Evolutionary conservation across 2,888 invertebrate species (phyloP), one percentile per base, ranked within the genome.

Genomic region (Epicampocera succincta): DNA sequence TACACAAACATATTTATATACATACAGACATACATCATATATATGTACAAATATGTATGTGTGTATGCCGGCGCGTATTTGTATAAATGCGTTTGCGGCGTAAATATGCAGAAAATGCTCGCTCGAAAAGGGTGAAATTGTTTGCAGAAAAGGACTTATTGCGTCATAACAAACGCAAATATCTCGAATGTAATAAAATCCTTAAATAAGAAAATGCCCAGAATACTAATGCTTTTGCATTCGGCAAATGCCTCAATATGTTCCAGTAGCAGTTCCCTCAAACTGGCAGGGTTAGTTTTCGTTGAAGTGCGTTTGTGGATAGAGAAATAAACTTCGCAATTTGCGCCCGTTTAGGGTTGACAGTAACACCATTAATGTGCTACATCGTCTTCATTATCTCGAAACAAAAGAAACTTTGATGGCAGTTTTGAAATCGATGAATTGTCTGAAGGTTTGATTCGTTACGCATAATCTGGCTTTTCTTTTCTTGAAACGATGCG

Each of bases 261-360:
- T 40, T 19, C 52, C 13, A 54, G 38, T n/a, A 48, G 25, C 33
- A 33, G 33, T 9, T 33, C 8, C 29, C 19, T 25, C 40, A 58
- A 17, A 42, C 33, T 58, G 69, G 21, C 50, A 72, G 65, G 80
- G 76, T 66, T 72, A 61, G n/a, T n/a, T n/a, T n/a, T n/a, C n/a
- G 75, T 65, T 71, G 56, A 60, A 29, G 52, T n/a, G 9, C 33
- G 33, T 33, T 25, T 25, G n/a, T n/a, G 29, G 29, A 61, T 15
- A 40, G 38, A 42, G 11, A 3, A 42, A 42, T 42, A 17, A 17
- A 50, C 38, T 19, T 42, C 68, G 63, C 52, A 81, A 63, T 81
- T 63, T 25, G 61, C 19, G 40, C 50, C 54, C 56, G 68, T 68
- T 77, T 73, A 76, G 81, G 81, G 77, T 73, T 80, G 76, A 52